A percentile compares a stretch with the other conserved stretches of the same genome.
These are phyloP conservation scores for Catamblyrhynchus diadema DNA, from an alignment of 2,797 vertebrate genomes.

Conservation along the genomic window DNA sequence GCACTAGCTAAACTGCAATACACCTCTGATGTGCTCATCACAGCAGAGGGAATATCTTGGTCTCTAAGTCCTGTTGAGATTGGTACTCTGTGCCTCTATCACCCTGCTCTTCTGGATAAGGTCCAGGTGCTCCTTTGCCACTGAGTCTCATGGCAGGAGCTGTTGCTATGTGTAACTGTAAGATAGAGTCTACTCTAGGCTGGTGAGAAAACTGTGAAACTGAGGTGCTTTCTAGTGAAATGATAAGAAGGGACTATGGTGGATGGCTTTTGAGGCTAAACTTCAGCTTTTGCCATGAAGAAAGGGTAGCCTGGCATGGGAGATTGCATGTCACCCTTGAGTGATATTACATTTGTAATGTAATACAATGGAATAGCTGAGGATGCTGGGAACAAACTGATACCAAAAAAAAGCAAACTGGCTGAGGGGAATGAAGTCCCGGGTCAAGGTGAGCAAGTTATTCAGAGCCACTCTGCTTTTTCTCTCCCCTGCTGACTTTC, in stretches of 20 bases:
- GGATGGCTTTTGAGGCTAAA: neutral
- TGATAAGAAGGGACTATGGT: neutral
- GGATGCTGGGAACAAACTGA: neutral
- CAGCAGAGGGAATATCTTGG: neutral
- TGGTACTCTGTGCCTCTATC: neutral
- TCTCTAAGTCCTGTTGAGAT: neutral
- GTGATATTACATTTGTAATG: neutral
- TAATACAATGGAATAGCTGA: neutral
- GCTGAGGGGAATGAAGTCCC: neutral
- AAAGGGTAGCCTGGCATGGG: neutral
- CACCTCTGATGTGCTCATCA: neutral
- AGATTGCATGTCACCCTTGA: neutral
- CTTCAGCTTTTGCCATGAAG: neutral
- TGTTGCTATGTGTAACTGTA: neutral
- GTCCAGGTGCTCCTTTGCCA: neutral
- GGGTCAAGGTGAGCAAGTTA: constrained; percentile 39
- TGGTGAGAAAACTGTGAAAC: neutral
- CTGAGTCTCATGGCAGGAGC: neutral
- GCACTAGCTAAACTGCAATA: neutral
- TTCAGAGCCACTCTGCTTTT: neutral
- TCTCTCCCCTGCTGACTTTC: constrained; percentile 30
- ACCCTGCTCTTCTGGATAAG: neutral
- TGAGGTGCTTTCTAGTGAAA: neutral
- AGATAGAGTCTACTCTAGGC: neutral
- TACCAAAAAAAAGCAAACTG: neutral